Conservation (phyloP, 2,888 invertebrate species). For the Cryptophagus acutangulus region DNA sequence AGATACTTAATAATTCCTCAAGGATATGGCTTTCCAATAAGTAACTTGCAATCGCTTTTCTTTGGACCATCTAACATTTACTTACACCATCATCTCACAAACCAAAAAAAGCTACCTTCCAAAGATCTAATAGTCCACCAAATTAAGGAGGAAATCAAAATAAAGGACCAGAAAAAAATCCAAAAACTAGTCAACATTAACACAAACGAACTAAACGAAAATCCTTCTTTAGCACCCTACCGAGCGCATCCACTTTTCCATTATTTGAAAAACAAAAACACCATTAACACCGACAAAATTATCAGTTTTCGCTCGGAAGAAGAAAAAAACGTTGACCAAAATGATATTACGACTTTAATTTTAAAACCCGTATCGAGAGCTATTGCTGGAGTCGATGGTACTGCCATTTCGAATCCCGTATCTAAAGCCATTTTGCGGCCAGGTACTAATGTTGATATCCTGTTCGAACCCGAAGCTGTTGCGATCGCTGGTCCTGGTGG, state of each 20-base stretch:
- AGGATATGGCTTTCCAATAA: constrained; percentile 28
- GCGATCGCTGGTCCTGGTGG: constrained; percentile 73
- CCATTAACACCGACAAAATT: constrained; percentile 32
- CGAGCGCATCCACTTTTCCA: constrained; percentile 40
- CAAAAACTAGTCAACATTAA: constrained; percentile 6
- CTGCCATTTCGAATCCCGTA: constrained; percentile 65
- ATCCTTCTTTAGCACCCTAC: constrained; percentile 32
- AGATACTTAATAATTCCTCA: constrained; percentile 21
- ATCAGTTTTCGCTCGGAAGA: constrained; percentile 34
- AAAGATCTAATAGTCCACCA: no score
- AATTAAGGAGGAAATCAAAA: background rate
- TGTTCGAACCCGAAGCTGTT: constrained; percentile 63
- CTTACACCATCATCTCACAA: constrained; percentile 3
- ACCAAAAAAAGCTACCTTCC: constrained; percentile 4
- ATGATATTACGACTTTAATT: constrained; percentile 46
- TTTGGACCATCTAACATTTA: constrained; percentile 4
- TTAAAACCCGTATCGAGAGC: constrained; percentile 65
- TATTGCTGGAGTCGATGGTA: constrained; percentile 60
- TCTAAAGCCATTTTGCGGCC: constrained; percentile 60
- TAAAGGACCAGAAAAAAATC: constrained; percentile 11
- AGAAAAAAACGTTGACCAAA: constrained; percentile 25
- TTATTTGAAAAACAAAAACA: constrained; percentile 38
- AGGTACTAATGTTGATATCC: constrained; percentile 58
- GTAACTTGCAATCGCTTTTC: constrained; percentile 7
- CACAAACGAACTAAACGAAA: background rate